phyloP scores from a whole-genome alignment of 2,113 vertebrate species.

The Lasiurus cinereus region DNA sequence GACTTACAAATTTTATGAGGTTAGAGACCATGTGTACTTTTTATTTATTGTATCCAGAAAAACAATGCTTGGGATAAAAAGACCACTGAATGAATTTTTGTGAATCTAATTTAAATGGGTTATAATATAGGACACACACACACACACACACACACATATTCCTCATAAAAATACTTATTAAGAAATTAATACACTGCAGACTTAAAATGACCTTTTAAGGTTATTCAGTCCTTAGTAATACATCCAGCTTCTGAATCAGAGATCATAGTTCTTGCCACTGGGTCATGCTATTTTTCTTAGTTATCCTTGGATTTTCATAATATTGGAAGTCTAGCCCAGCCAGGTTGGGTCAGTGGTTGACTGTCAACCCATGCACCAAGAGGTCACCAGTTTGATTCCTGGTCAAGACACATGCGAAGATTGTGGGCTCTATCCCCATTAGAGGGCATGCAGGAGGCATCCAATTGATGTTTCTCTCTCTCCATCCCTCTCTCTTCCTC shows the following conservation, averaged over 20 bases:
- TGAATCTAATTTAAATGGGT: neutral
- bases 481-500: no score
- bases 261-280: neutral
- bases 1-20: neutral
- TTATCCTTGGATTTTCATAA: conserved; percentile 10
- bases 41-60: neutral
- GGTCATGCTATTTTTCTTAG: neutral
- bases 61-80: conserved; percentile 17
- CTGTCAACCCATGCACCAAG: no score
- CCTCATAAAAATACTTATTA: neutral
- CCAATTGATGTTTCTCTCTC: no score
- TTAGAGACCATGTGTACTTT: neutral
- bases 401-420: no score
- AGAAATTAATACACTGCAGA: neutral
- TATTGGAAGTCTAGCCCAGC: neutral
- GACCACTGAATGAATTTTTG: neutral
- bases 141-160: no score
- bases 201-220: neutral
- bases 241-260: conserved; percentile 43
- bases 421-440: no score
- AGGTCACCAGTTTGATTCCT: no score
- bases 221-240: conserved; percentile 26
- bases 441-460: no score
- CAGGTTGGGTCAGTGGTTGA: no score
- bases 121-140: neutral